A percentile compares a stretch with the other conserved stretches of the same genome.
These are phyloP conservation scores for Scartelaos histophorus DNA, from an alignment of 2,113 vertebrate genomes.

Conservation along the genomic window DNA sequence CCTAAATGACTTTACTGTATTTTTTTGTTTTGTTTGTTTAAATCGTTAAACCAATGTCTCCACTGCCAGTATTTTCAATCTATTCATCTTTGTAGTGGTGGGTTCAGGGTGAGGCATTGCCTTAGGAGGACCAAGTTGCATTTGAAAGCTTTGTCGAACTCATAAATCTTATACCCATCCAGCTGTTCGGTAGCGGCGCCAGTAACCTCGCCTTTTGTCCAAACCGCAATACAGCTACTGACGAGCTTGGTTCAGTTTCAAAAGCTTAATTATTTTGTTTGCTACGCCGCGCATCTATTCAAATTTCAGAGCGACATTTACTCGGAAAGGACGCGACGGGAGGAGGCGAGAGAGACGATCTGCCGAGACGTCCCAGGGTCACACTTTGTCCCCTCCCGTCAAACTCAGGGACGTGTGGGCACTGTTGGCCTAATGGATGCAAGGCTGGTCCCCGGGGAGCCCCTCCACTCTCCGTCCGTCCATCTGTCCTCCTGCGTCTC, in stretches of 20 bases:
- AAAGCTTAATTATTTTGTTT: neutral
- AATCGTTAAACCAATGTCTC: no score
- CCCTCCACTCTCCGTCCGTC: slow-evolving; percentile 23
- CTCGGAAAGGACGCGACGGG: slow-evolving; percentile 6
- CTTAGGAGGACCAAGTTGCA: no score
- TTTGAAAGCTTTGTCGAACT: no score
- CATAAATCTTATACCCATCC: no score
- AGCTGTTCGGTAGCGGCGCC: no score
- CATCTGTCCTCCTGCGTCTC: slow-evolving; percentile 30
- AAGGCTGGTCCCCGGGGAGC: slow-evolving; percentile 13
- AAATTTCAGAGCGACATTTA: slow-evolving; percentile 45
- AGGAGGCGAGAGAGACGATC: neutral
- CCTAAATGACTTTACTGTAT: no score
- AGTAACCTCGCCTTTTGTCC: neutral
- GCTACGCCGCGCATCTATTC: slow-evolving; percentile 33
- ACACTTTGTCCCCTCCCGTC: slow-evolving; percentile 56
- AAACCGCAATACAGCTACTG: neutral
- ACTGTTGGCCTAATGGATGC: slow-evolving; percentile 23
- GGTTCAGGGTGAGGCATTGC: no score
- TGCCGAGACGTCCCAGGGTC: slow-evolving; percentile 26
- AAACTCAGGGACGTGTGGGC: slow-evolving; percentile 41
- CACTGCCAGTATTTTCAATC: no score
- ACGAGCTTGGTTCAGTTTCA: neutral
- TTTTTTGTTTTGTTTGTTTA: no score
- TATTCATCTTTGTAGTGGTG: no score